Percentiles rank a stretch among this genome's conserved stretches.
Evolutionary conservation across 2,113 vertebrate genomes (phyloP).

Genomic region (Otocyon megalotis): DNA sequence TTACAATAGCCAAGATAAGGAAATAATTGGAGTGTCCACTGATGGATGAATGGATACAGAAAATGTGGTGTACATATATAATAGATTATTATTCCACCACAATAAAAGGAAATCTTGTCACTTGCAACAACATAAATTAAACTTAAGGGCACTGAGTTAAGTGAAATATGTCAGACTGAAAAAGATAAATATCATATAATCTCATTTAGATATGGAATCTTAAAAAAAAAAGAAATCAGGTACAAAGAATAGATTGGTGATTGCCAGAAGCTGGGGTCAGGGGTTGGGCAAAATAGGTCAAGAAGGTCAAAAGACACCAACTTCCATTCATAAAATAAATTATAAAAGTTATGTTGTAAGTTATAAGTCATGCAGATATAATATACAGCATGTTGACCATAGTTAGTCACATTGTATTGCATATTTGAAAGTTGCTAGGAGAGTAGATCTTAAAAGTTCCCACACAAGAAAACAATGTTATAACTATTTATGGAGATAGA

Average conservation of each 20-base stretch:
- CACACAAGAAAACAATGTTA: background rate
- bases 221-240: background rate
- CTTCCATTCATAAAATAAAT: background rate
- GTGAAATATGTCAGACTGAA: background rate
- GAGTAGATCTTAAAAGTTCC: background rate
- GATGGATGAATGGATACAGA: background rate
- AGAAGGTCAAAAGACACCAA: background rate
- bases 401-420: background rate
- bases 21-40: background rate
- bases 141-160: background rate
- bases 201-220: background rate
- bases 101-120: background rate
- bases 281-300: background rate
- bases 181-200: background rate
- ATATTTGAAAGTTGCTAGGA: background rate
- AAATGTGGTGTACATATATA: background rate
- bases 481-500: background rate
- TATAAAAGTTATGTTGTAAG: background rate
- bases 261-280: background rate
- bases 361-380: background rate
- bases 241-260: background rate
- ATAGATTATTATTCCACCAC: background rate
- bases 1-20: background rate
- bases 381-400: background rate
- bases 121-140: background rate